phyloP scores from a whole-genome alignment of 2,797 vertebrate species.

The Sebastes hubbsi region DNA sequence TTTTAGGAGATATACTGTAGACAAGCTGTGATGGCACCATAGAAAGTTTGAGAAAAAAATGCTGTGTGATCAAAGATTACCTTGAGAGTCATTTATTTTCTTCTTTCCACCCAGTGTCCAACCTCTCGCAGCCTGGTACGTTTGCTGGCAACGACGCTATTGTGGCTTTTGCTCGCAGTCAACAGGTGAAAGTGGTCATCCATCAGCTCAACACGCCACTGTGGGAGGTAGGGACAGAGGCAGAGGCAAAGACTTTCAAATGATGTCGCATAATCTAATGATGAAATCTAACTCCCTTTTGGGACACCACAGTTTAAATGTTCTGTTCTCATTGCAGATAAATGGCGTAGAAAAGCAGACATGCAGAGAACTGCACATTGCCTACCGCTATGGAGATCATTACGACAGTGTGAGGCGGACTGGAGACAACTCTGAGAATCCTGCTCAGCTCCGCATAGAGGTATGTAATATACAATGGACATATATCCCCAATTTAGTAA shows the following conservation, averaged over 20 bases:
- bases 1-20: not conserved
- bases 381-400: constrained; percentile 94
- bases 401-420: constrained; percentile 93
- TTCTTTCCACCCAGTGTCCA: constrained; percentile 84
- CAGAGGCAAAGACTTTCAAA: not conserved
- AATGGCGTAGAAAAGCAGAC: constrained; percentile 88
- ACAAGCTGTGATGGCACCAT: not conserved
- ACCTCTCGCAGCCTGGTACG: constrained; percentile 93
- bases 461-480: constrained; percentile 67
- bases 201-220: constrained; percentile 95
- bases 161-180: constrained; percentile 96
- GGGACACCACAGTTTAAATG: not conserved
- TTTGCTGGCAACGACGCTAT: constrained; percentile 98
- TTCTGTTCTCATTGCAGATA: constrained; percentile 81
- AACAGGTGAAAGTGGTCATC: constrained; percentile 95
- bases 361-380: constrained; percentile 91
- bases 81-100: not conserved
- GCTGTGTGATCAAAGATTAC: not conserved
- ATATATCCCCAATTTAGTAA: not conserved
- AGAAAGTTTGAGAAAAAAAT: not conserved
- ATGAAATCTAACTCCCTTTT: not conserved
- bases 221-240: constrained; percentile 90
- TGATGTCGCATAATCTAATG: not conserved
- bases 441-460: constrained; percentile 89
- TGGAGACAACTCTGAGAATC: constrained; percentile 89